Evolutionary conservation across 1,140 invertebrate species (phyloP).

Genomic region (Anagrus nilaparvatae): DNA sequence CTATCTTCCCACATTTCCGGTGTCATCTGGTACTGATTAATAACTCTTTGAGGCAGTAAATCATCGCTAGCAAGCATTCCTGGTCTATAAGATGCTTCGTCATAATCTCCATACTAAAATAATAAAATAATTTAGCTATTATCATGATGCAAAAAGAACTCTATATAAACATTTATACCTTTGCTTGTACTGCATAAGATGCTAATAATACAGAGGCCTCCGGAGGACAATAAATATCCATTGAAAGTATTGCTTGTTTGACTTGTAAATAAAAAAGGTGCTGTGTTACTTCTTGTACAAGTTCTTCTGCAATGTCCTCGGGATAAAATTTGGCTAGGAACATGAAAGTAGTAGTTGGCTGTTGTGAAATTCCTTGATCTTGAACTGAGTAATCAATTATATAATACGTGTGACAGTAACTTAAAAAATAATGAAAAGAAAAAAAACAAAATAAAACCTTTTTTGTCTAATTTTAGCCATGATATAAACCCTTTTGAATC

Average conservation of each 20-base stretch:
- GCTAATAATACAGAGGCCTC: constrained; percentile 95
- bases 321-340: constrained; percentile 98
- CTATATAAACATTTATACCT: constrained; percentile 41
- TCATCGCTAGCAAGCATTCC: constrained; percentile 86
- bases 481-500: constrained; percentile 93
- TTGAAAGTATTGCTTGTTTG: constrained; percentile 92
- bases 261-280: constrained; percentile 97
- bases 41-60: constrained; percentile 88
- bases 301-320: constrained; percentile 95
- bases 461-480: constrained; percentile 98
- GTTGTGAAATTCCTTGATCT: constrained; percentile 69
- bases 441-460: constrained; percentile 50
- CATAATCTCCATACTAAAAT: constrained; percentile 83
- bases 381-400: constrained; percentile 48
- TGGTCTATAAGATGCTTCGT: constrained; percentile 79
- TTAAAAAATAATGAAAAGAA: neutral
- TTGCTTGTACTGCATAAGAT: constrained; percentile 95
- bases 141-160: no score
- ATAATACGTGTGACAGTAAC: constrained; percentile 14
- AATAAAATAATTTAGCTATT: no score
- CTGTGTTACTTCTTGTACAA: constrained; percentile 95
- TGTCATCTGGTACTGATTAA: constrained; percentile 97
- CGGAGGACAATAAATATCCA: constrained; percentile 98
- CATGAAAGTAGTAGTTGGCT: constrained; percentile 70
- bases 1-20: constrained; percentile 98